Base-by-base conservation (phyloP, 2,888 invertebrate genomes). In the Spodoptera picta region DNA sequence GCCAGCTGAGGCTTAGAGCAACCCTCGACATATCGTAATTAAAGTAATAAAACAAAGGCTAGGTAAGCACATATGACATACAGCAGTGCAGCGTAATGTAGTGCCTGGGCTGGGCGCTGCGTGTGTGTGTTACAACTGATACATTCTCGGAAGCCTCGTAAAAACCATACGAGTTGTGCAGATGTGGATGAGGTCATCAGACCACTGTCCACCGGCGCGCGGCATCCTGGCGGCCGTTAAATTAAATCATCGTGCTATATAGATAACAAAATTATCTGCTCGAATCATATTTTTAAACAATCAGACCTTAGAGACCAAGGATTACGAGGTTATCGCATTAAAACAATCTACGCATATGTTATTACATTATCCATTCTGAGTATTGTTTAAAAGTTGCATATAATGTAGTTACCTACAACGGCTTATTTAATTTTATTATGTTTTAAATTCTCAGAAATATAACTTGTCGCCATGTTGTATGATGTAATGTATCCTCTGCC, bases 161-260 rank as follows among this genome's bases (percentile, higher is more conserved):
- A 69, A 57, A 57, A 53, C 47, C 45, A 49, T 44, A 50, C 60
- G 50, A 67, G 65, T 73, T 61, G 55, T 65, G 48, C 82, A 81
- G 80, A 80, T 78, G 77, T 14, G 57, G 58, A 71, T 81, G 81
- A 80, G 70, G 57, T 81, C 81, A 81, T 63, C 66, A 50, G 57
- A 55, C 47, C 55, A 48, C 41, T 5, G 41, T 31, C 27, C 31
- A 14, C 65, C 14, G 1, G 14, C 14, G 14, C 14, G 14, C 14
- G 14, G 14, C 23, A 65, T 72, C 58, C 31, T 55, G 50, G 23
- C 43, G 44, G 44, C 49, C 67, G 55, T 47, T 50, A 47, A 49
- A 41, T 73, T 36, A 44, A 46, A 57, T 57, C 62, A 49, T 14
- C 49, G 55, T 55, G 48, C 42, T 49, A 31, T 14, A 14, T 24